phyloP scores from a whole-genome alignment of 2,888 invertebrate species.

The Tetragonula carbonaria region DNA sequence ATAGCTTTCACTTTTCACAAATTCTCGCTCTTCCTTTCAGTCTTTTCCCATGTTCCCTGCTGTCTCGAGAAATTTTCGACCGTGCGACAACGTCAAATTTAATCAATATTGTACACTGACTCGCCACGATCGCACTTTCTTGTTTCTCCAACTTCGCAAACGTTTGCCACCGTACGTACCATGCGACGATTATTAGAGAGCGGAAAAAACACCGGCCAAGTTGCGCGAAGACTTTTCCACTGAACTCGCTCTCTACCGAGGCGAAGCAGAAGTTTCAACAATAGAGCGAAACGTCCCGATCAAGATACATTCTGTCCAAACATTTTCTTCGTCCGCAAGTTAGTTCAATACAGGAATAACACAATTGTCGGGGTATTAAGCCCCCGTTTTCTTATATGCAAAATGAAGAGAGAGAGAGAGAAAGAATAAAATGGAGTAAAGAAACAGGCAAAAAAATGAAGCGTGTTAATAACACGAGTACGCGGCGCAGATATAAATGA shows the following conservation, averaged over 20 bases:
- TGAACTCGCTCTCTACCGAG: not conserved
- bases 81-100: not conserved
- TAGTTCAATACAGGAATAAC: slow-evolving; percentile 13
- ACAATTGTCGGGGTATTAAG: slow-evolving; percentile 12
- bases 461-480: slow-evolving; percentile 26
- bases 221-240: slow-evolving; percentile 36
- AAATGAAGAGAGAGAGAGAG: not conserved
- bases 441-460: not conserved
- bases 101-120: not conserved
- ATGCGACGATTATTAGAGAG: slow-evolving; percentile 21
- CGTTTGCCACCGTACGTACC: no score
- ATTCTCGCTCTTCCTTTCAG: not conserved
- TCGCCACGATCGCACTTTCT: not conserved
- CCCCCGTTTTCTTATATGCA: not conserved
- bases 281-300: slow-evolving; percentile 25
- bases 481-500: slow-evolving; percentile 18
- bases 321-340: slow-evolving; percentile 3
- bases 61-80: not conserved
- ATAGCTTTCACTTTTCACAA: not conserved
- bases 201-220: slow-evolving; percentile 6
- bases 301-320: slow-evolving; percentile 17
- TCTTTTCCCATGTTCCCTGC: not conserved
- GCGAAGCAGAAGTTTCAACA: slow-evolving; percentile 25
- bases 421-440: not conserved
- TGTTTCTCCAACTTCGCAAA: slow-evolving; percentile 1